Evolutionary conservation across 1,140 invertebrate species (phyloP).

Genomic region (Eciton burchellii): DNA sequence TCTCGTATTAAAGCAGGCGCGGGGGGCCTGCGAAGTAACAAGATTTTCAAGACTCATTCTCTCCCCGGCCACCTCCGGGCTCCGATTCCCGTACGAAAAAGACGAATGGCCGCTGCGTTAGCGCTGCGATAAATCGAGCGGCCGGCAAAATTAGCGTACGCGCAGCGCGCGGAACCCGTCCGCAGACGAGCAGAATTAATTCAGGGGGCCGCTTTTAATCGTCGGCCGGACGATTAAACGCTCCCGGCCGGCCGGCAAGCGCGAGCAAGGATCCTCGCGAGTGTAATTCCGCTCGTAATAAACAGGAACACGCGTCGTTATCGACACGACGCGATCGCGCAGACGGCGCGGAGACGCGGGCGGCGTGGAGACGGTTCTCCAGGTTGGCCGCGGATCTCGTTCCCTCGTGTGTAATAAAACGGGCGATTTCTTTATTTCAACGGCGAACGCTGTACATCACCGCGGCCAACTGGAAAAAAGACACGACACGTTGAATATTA

Average conservation of each 20-base stretch:
- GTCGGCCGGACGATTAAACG: conserved; percentile 18
- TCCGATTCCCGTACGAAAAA: background rate
- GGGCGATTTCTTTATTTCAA: conserved; percentile 58
- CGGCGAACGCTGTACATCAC: conserved; percentile 49
- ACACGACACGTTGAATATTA: conserved; percentile 56
- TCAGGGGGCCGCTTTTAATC: conserved; percentile 56
- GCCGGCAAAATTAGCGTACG: conserved; percentile 34
- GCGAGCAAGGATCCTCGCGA: conserved; percentile 44
- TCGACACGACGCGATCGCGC: conserved; percentile 51
- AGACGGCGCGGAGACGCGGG: conserved; percentile 20
- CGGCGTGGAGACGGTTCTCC: conserved; percentile 20
- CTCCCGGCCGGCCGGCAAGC: conserved; percentile 25
- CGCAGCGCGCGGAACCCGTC: background rate
- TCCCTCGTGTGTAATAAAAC: conserved; percentile 51
- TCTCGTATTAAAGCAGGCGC: conserved; percentile 15
- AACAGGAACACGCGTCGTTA: conserved; percentile 54
- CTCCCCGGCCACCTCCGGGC: background rate
- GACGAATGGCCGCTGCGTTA: conserved; percentile 11
- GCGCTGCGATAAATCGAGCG: conserved; percentile 22
- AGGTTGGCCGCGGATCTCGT: conserved; percentile 28
- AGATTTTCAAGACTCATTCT: background rate
- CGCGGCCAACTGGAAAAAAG: conserved; percentile 40
- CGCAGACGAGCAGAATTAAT: conserved; percentile 40
- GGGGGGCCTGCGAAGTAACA: background rate
- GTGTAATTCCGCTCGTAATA: conserved; percentile 58